phyloP scores from a whole-genome alignment of 2,113 vertebrate species.

The Vidua macroura region DNA sequence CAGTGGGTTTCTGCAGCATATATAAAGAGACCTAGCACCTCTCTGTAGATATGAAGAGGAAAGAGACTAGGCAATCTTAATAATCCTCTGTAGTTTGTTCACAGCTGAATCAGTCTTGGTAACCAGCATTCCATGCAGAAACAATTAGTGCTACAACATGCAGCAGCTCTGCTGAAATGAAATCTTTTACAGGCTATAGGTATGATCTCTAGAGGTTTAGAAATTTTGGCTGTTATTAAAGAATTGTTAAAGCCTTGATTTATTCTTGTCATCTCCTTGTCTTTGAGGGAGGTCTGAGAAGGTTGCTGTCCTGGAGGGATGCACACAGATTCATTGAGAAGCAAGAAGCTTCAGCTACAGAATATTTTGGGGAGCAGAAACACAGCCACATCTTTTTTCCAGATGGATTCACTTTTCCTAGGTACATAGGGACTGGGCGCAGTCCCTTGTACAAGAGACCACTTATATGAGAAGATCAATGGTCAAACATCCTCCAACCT shows the following conservation, averaged over 20 bases:
- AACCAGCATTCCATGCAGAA: background rate
- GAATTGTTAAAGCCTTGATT: background rate
- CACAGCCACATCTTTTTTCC: background rate
- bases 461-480: background rate
- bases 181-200: background rate
- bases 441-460: too few relatives aligned
- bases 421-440: rapidly evolving
- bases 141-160: rapidly evolving
- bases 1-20: background rate
- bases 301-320: background rate
- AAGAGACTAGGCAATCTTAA: background rate
- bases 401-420: background rate
- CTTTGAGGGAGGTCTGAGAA: background rate
- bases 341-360: background rate
- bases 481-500: background rate
- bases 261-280: background rate
- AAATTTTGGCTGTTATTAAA: background rate
- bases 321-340: background rate
- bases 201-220: background rate
- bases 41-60: rapidly evolving
- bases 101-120: background rate
- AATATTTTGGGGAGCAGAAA: background rate
- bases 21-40: background rate
- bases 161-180: background rate
- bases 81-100: background rate